A percentile compares a stretch with the other conserved stretches of the same genome.
These are phyloP conservation scores for Drosophila ustulata DNA, from an alignment of 2,888 invertebrate species.

Conservation along the genomic window DNA sequence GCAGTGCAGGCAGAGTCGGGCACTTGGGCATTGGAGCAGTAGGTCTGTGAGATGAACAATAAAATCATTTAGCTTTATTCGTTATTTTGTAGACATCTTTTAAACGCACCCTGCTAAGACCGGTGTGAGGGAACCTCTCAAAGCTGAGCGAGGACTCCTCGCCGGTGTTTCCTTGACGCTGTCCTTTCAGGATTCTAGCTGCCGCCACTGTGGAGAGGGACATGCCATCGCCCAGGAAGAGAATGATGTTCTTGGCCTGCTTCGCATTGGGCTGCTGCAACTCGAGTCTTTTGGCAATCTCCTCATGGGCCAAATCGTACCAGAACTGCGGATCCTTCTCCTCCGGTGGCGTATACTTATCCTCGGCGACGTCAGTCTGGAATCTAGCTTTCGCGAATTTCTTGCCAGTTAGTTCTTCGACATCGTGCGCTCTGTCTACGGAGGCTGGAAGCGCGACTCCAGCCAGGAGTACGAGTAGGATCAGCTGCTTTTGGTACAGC, in stretches of 20 bases:
- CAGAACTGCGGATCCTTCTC: slow-evolving; percentile 67
- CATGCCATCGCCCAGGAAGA: slow-evolving; percentile 88
- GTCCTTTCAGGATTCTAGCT: slow-evolving; percentile 88
- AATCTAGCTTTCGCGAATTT: not conserved
- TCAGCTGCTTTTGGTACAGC: slow-evolving; percentile 20
- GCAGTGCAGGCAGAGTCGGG: slow-evolving; percentile 90
- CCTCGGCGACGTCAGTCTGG: slow-evolving; percentile 16
- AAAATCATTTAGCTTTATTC: not conserved
- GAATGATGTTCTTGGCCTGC: slow-evolving; percentile 74
- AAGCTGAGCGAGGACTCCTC: slow-evolving; percentile 88
- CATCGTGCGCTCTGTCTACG: slow-evolving; percentile 20
- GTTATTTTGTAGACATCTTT: not conserved
- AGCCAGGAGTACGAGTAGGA: slow-evolving; percentile 16
- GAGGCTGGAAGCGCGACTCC: not conserved
- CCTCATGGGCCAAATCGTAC: slow-evolving; percentile 59
- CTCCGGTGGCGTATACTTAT: slow-evolving; percentile 61
- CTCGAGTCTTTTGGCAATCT: slow-evolving; percentile 52
- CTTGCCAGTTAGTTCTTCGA: slow-evolving; percentile 24
- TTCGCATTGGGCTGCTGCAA: slow-evolving; percentile 34
- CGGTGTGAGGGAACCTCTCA: slow-evolving; percentile 88
- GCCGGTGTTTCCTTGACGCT: slow-evolving; percentile 86
- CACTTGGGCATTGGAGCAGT: slow-evolving; percentile 88
- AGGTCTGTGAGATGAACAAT: slow-evolving; percentile 84
- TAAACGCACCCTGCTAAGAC: slow-evolving; percentile 87
- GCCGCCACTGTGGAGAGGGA: slow-evolving; percentile 89